A percentile compares a stretch with the other conserved stretches of the same genome.
phyloP scores from a whole-genome alignment of 2,113 vertebrate species.

The Gopherus flavomarginatus region DNA sequence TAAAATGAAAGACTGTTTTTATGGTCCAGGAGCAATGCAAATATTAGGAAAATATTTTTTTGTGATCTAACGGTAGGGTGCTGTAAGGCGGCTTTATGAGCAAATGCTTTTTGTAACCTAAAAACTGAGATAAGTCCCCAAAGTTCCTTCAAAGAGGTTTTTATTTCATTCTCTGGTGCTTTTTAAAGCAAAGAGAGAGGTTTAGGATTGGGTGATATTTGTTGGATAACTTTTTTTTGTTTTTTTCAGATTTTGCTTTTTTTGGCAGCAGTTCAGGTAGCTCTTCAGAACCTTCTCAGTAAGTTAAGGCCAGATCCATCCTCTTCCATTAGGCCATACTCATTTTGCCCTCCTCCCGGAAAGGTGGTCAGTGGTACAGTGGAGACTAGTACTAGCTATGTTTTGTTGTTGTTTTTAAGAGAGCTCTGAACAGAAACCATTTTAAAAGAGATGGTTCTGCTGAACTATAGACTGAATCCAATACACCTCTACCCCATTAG shows the following conservation, averaged over 20 bases:
- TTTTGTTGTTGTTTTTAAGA: conserved; percentile 54
- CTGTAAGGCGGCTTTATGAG: conserved; percentile 34
- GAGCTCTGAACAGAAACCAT: conserved; percentile 49
- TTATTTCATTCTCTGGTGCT: conserved; percentile 49
- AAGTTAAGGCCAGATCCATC: conserved; percentile 11
- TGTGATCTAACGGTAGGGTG: conserved; percentile 43
- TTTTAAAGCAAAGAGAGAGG: background rate
- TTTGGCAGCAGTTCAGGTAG: conserved; percentile 37
- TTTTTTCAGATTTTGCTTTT: conserved; percentile 29
- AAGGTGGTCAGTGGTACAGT: conserved; percentile 49
- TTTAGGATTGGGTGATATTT: conserved; percentile 9
- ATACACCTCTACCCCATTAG: no score
- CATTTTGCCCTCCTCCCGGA: conserved; percentile 36
- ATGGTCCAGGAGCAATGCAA: conserved; percentile 62
- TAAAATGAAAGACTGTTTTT: conserved; percentile 77
- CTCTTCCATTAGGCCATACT: conserved; percentile 37
- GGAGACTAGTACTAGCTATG: background rate
- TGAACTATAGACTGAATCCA: background rate
- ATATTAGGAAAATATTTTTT: conserved; percentile 26
- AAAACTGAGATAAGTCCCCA: conserved; percentile 43
- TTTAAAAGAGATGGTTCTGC: conserved; percentile 5
- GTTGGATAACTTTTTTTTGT: background rate
- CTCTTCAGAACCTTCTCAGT: conserved; percentile 32
- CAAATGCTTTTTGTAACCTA: conserved; percentile 51
- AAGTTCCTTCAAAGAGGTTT: conserved; percentile 59